Percentiles rank a stretch among this genome's conserved stretches.
These are phyloP conservation scores for Coleophora deauratella DNA, from an alignment of 2,888 invertebrate species.

Conservation along the genomic window DNA sequence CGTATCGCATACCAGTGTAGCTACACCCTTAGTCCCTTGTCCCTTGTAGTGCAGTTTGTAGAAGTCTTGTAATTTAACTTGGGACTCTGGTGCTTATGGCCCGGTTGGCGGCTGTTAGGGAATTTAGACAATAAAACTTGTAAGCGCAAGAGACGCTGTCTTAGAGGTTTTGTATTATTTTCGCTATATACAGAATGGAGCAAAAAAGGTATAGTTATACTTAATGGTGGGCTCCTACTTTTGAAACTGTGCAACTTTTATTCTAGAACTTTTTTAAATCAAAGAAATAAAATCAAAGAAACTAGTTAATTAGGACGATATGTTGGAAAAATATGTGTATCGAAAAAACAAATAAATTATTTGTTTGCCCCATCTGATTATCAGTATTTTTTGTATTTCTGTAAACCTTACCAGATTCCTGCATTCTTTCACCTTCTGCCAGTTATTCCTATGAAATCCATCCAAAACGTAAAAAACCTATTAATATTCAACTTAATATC, in stretches of 20 bases:
- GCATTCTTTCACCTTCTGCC: neutral
- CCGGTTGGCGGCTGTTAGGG: constrained; percentile 1
- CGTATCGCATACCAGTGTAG: no score
- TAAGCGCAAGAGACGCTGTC: neutral
- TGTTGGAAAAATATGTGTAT: no score
- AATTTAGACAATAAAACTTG: neutral
- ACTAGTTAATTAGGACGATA: no score
- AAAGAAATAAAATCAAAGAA: no score
- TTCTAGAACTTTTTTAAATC: no score
- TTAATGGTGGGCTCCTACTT: no score
- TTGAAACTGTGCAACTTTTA: no score
- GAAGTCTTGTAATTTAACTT: constrained; percentile 59
- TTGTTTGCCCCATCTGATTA: no score
- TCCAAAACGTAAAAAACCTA: constrained; percentile 32
- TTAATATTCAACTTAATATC: constrained; percentile 55
- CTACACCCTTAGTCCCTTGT: neutral
- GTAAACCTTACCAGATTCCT: neutral
- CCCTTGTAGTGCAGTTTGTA: constrained; percentile 27
- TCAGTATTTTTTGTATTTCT: no score
- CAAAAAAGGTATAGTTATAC: neutral
- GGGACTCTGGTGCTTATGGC: constrained; percentile 14
- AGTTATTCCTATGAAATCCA: no score
- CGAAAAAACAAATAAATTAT: no score
- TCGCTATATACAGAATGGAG: neutral
- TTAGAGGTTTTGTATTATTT: constrained; percentile 4